Percentiles rank a stretch among this genome's conserved stretches.
phyloP scores from a whole-genome alignment of 2,888 invertebrate species.

The Caenorhabditis macrosperma region DNA sequence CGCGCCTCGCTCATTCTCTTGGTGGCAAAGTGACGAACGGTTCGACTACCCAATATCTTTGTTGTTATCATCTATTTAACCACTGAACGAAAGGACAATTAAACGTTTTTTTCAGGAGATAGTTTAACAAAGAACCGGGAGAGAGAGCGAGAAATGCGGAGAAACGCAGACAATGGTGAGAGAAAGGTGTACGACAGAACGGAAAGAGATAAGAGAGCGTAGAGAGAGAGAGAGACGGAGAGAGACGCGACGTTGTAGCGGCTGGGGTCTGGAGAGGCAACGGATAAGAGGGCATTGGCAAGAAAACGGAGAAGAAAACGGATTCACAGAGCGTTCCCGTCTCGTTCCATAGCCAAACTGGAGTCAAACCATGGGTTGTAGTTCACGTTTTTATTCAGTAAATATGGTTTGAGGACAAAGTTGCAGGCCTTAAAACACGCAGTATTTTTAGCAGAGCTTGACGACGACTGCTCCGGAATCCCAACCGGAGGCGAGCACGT shows the following conservation, averaged over 20 bases:
- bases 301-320: not conserved
- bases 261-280: not conserved
- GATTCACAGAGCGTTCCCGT: not conserved
- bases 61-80: slow-evolving; percentile 28
- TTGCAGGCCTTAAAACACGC: no score
- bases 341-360: not conserved
- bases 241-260: not conserved
- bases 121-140: not conserved
- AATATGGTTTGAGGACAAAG: not conserved
- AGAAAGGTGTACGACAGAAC: not conserved
- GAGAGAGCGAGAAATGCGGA: not conserved
- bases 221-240: not conserved
- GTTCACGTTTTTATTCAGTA: not conserved
- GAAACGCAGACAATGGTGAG: slow-evolving; percentile 1
- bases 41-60: slow-evolving; percentile 9
- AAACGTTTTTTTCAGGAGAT: not conserved
- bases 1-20: slow-evolving; percentile 27
- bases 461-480: no score
- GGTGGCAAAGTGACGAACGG: not conserved
- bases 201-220: no score
- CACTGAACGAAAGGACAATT: slow-evolving; percentile 11
- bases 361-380: not conserved
- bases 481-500: no score
- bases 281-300: not conserved
- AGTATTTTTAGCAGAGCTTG: no score